Evolutionary conservation across 2,797 vertebrate genomes (phyloP).

Genomic region (Xiphorhynchus erythropygius): DNA sequence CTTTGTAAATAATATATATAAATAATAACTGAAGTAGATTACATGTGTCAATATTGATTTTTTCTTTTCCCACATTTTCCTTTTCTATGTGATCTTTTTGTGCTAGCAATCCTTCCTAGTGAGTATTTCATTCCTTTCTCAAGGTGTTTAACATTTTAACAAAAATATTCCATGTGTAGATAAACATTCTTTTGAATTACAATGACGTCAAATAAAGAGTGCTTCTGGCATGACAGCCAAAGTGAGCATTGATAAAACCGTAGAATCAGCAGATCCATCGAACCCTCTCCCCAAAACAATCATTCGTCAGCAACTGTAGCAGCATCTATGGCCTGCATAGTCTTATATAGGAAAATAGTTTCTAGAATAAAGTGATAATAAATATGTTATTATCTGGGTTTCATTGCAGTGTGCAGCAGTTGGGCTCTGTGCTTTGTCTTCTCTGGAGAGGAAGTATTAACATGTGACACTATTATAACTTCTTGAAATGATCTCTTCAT

Average conservation of each 20-base stretch:
- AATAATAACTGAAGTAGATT: not conserved
- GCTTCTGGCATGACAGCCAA: not conserved
- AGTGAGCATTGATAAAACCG: not conserved
- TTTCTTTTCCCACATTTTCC: not conserved
- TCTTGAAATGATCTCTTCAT: constrained; percentile 20
- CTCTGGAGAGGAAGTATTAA: not conserved
- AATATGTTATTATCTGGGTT: not conserved
- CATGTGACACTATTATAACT: constrained; percentile 37
- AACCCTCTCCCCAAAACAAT: not conserved
- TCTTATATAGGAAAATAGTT: not conserved
- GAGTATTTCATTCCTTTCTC: not conserved
- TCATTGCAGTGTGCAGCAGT: not conserved
- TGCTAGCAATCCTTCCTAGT: not conserved
- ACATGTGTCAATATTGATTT: not conserved
- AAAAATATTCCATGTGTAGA: not conserved
- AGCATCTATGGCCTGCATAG: not conserved
- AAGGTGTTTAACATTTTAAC: not conserved
- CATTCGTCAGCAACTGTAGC: fast-evolving
- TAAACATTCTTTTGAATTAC: not conserved
- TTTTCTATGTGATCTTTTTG: not conserved
- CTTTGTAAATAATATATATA: not conserved
- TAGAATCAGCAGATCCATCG: not conserved
- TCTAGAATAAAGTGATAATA: not conserved
- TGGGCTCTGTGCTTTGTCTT: constrained; percentile 23
- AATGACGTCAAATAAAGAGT: not conserved